phyloP scores from a whole-genome alignment of 2,888 invertebrate species.

The Cotesia congregata region DNA sequence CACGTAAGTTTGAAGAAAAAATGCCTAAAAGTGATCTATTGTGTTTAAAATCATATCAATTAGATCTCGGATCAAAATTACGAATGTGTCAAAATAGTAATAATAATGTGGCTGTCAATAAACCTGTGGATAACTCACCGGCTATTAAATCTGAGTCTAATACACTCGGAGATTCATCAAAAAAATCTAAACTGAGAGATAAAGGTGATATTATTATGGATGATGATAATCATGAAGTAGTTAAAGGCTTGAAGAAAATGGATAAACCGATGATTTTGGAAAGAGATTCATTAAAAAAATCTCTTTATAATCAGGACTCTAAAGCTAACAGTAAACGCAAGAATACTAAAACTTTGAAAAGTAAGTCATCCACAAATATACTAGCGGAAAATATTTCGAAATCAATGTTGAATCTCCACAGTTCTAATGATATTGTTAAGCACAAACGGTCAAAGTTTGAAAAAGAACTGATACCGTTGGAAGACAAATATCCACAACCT shows the following conservation, averaged over 20 bases:
- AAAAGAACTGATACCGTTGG: conserved; percentile 47
- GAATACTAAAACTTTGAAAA: conserved; percentile 59
- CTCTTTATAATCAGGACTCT: conserved; percentile 49
- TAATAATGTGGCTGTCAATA: neutral
- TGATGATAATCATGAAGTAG: conserved; percentile 33
- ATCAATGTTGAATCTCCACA: conserved; percentile 54
- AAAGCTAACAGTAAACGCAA: conserved; percentile 58
- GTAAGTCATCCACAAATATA: conserved; percentile 53
- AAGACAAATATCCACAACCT: conserved; percentile 55
- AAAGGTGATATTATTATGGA: conserved; percentile 51
- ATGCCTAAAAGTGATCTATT: conserved; percentile 62
- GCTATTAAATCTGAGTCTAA: conserved; percentile 62
- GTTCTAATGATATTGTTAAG: conserved; percentile 55
- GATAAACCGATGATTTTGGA: conserved; percentile 54
- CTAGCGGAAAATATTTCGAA: conserved; percentile 55
- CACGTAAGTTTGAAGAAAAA: conserved; percentile 67
- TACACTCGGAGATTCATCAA: conserved; percentile 63
- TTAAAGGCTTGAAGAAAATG: conserved; percentile 51
- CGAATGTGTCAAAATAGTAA: conserved; percentile 40
- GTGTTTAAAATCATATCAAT: conserved; percentile 55
- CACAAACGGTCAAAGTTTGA: conserved; percentile 62
- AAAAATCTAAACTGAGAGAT: conserved; percentile 57
- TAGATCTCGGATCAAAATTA: conserved; percentile 55
- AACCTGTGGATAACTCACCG: conserved; percentile 47
- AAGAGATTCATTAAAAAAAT: conserved; percentile 55